Percentiles rank a stretch among this genome's conserved stretches.
These are phyloP conservation scores for Trichogramma dendrolimi DNA, from an alignment of 2,888 invertebrate species.

Conservation along the genomic window DNA sequence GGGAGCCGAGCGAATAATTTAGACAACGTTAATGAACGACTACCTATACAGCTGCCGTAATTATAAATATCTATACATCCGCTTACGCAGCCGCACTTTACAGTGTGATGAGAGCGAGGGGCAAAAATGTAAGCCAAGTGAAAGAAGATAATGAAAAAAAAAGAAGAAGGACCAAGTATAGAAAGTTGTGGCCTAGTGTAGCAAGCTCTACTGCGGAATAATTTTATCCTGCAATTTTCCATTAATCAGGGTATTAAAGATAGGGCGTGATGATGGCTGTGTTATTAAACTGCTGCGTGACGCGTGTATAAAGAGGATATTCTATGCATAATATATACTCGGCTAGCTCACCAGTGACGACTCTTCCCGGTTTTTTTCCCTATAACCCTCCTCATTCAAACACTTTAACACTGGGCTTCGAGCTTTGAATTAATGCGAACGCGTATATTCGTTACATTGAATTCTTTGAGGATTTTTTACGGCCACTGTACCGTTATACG, in stretches of 20 bases:
- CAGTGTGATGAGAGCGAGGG: neutral
- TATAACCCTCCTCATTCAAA: no score
- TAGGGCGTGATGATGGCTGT: conserved; percentile 17
- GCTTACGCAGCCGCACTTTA: conserved; percentile 9
- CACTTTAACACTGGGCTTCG: no score
- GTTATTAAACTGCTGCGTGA: conserved; percentile 21
- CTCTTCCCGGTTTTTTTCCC: no score
- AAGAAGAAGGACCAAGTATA: neutral
- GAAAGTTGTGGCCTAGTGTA: conserved; percentile 2
- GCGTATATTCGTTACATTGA: neutral
- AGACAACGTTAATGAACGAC: conserved; percentile 24
- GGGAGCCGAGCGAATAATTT: conserved; percentile 22
- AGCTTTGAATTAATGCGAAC: conserved; percentile 9
- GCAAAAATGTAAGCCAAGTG: neutral
- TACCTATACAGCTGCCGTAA: neutral
- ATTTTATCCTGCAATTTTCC: conserved; percentile 24
- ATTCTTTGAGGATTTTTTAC: conserved; percentile 8
- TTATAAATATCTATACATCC: neutral
- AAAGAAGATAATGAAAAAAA: neutral
- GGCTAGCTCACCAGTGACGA: no score
- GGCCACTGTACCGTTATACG: neutral
- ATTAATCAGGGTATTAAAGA: conserved; percentile 24
- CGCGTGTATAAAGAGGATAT: neutral
- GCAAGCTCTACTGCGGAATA: conserved; percentile 3
- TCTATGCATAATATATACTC: no score